Base-by-base conservation (phyloP, 2,113 vertebrate species). In the Engraulis encrasicolus region DNA sequence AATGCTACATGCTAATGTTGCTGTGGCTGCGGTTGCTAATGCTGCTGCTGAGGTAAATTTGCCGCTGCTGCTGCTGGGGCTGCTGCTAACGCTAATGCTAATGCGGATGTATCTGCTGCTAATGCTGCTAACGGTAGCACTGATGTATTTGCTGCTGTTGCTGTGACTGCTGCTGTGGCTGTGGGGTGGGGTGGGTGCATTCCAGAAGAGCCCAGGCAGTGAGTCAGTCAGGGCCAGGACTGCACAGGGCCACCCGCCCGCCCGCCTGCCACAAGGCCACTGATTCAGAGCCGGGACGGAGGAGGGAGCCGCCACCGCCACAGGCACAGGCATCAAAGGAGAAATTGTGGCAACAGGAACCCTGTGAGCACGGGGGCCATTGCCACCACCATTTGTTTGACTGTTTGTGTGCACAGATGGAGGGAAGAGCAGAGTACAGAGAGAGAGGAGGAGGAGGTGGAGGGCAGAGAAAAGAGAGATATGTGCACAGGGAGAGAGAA, bases 331-430 rank as follows among this genome's bases (percentile, higher is more conserved):
- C 61, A 71, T 71, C 61, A 71, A 71, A 71, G 27, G 61, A 71
- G 23, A 27, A 27, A 71, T 71, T 71, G 61, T 71, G 23, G 23
- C 61, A 71, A 71, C 23, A 71, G 27, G 11, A 34, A 9, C 61
- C 61, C 9, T 12, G 34, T 71, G 61, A 71, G 61, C 61, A 71
- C 9, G 40, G 40, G 19, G 61, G n/a, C 61, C n/a, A 31, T 27
- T 71, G n/a, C n/a, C n/a, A n/a, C 61, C 9, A 36, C 15, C 78
- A 82, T 82, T 78, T 74, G 49, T 83, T 58, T 78, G 79, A 81
- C 82, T 77, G 85, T 80, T 66, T 36, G 77, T 58, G 77, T 50
- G 20, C 77, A 20, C 27, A 58, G 61, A 71, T 34, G 61, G 61
- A 71, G n/a, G 61, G 27, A 71, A 34, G 27, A 34, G 11, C 9